Base-by-base conservation (phyloP, 2,113 vertebrate genomes). In the Pollachius pollachius region DNA sequence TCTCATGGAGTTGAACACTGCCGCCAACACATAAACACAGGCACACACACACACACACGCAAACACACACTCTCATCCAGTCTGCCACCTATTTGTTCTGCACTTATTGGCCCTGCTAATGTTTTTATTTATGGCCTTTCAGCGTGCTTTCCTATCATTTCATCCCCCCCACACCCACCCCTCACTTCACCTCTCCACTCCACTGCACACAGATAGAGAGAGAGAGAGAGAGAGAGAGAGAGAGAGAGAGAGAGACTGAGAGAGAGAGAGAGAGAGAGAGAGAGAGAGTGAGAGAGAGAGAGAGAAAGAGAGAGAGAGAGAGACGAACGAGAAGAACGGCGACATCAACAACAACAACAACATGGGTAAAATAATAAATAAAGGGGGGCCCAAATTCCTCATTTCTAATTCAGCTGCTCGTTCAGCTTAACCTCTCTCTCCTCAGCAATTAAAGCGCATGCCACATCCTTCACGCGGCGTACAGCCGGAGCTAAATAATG, bases 381-480 rank as follows among this genome's bases (percentile, higher is more conserved):
- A 74, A 87, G 77, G 41, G 41, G 70, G 77, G 79, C 79, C 87
- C 83, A 96, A 92, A 93, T 89, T 90, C 78, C 93, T 96, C 94
- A 97, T 96, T 97, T 97, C 94, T 96, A 98, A 97, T 99, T 96
- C 95, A 96, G 93, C 94, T 92, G 92, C 94, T 96, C 93, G 93
- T 96, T 97, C 95, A 96, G 95, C 95, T 97, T 98, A 98, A 98
- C 96, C 96, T 97, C 96, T 97, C 95, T 94, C 95, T 94, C 95
- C 95, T 97, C 95, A 94, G 95, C 96, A 97, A 99, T 97, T 98
- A 97, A 96, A 96, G 95, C 95, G 88, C 94, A 94, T 91, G 92
- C 93, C 92, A 93, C 95, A 97, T 95, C 95, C 95, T 96, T 96
- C 95, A 96, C 96, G 94, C 95, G 94, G 95, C 94, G 94, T 95